Evolutionary conservation across 2,797 vertebrate genomes (phyloP).

Genomic region (Vireo griseus): DNA sequence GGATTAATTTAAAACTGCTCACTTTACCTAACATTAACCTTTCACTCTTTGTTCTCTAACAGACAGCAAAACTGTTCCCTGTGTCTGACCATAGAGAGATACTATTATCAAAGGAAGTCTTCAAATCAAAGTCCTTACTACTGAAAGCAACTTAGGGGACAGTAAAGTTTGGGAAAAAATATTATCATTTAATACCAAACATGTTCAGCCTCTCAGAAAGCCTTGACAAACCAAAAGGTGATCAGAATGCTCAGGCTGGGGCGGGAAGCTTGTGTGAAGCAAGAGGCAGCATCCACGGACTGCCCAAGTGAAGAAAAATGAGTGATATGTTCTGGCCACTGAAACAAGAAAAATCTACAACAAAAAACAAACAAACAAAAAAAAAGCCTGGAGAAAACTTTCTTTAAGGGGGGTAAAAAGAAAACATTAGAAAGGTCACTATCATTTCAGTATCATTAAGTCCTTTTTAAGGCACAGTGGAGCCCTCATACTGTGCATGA

Average conservation of each 20-base stretch:
- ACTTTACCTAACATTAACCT: background rate
- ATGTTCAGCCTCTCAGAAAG: background rate
- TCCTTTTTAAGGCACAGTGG: background rate
- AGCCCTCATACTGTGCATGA: accelerated
- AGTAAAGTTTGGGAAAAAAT: background rate
- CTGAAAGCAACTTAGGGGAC: background rate
- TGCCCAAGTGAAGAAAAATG: background rate
- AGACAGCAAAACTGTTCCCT: background rate
- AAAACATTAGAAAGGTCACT: background rate
- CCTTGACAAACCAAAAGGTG: background rate
- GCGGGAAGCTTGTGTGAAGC: background rate
- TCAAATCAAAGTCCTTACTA: background rate
- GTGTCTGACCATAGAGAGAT: background rate
- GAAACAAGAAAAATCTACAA: background rate
- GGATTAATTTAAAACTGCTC: background rate
- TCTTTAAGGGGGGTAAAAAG: background rate
- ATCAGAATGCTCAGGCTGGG: background rate
- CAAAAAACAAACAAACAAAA: background rate
- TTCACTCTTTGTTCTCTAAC: background rate
- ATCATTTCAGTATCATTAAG: background rate
- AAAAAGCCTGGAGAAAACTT: background rate
- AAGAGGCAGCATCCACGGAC: background rate
- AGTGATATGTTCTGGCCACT: accelerated
- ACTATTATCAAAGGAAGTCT: background rate
- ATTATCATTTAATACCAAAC: background rate